Evolutionary conservation across 2,888 invertebrate species (phyloP).

Genomic region (Mamestra brassicae): DNA sequence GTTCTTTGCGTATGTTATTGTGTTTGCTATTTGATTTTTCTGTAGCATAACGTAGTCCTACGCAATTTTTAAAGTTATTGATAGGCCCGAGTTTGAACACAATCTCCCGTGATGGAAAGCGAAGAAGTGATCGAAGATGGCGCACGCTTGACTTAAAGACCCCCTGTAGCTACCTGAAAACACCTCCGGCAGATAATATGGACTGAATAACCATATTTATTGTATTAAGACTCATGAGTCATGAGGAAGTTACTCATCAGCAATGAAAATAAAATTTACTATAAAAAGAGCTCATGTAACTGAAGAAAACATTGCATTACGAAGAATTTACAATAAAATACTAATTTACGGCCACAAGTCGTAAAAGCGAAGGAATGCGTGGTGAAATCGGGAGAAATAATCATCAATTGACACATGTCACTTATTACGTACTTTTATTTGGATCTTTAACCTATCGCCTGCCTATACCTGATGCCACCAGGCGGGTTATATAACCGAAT

Average conservation of each 20-base stretch:
- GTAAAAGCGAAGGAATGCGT: slow-evolving; percentile 1
- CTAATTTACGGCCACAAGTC: not conserved
- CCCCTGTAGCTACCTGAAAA: too few relatives aligned
- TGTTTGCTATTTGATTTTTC: too few relatives aligned
- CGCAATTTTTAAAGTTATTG: too few relatives aligned
- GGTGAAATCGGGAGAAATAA: slow-evolving; percentile 39
- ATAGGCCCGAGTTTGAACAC: too few relatives aligned
- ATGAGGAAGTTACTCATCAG: not conserved
- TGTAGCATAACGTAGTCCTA: too few relatives aligned
- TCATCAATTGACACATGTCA: slow-evolving; percentile 32
- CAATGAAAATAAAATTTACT: not conserved
- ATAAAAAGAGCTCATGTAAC: not conserved
- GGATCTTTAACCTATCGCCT: slow-evolving; percentile 43
- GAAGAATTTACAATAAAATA: not conserved
- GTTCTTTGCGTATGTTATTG: not conserved
- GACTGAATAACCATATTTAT: not conserved
- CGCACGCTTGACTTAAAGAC: too few relatives aligned
- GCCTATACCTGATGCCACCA: slow-evolving; percentile 15
- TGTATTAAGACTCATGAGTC: not conserved
- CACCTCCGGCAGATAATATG: too few relatives aligned
- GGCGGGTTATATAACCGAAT: slow-evolving; percentile 11
- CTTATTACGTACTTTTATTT: slow-evolving; percentile 46
- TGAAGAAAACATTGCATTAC: not conserved
- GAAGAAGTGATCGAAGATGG: too few relatives aligned
- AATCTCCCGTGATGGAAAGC: too few relatives aligned